These are phyloP conservation scores for Montipora capitata DNA, from an alignment of 92 coral and sea anemone genomes.

Conservation along the genomic window DNA sequence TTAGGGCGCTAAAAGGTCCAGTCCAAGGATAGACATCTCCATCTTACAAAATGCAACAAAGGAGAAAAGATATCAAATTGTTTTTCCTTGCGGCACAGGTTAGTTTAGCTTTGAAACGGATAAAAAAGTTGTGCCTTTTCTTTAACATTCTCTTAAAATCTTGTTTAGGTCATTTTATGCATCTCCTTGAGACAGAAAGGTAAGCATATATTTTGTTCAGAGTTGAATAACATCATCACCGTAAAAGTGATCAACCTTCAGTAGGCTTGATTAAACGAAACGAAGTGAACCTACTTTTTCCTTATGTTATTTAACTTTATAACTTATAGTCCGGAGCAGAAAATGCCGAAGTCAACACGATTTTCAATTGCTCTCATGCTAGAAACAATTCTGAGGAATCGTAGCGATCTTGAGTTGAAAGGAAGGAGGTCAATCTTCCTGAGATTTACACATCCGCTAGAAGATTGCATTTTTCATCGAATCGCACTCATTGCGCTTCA, in stretches of 20 bases:
- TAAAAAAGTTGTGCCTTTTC: neutral
- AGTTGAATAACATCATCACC: too few species aligned
- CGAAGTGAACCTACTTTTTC: too few species aligned
- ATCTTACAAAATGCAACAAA: slow-evolving; percentile 6
- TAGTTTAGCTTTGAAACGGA: neutral
- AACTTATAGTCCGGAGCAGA: too few species aligned
- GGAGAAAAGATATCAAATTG: neutral
- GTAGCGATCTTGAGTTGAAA: neutral
- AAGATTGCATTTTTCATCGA: neutral
- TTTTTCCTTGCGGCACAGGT: slow-evolving; percentile 15
- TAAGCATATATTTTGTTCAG: neutral
- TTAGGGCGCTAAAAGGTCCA: neutral
- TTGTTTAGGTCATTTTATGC: slow-evolving; percentile 25
- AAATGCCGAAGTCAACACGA: too few species aligned
- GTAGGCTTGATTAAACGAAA: too few species aligned
- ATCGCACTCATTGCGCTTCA: neutral
- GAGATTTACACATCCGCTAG: neutral
- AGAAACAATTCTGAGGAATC: too few species aligned
- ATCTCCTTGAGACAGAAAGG: slow-evolving; percentile 1
- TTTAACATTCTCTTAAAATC: neutral
- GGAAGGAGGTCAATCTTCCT: neutral
- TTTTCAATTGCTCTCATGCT: too few species aligned
- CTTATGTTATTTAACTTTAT: too few species aligned
- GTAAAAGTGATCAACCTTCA: too few species aligned
- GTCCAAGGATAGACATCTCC: neutral